Evolutionary conservation across 1,140 invertebrate species (phyloP).

Genomic region (Meloidogyne floridensis): DNA sequence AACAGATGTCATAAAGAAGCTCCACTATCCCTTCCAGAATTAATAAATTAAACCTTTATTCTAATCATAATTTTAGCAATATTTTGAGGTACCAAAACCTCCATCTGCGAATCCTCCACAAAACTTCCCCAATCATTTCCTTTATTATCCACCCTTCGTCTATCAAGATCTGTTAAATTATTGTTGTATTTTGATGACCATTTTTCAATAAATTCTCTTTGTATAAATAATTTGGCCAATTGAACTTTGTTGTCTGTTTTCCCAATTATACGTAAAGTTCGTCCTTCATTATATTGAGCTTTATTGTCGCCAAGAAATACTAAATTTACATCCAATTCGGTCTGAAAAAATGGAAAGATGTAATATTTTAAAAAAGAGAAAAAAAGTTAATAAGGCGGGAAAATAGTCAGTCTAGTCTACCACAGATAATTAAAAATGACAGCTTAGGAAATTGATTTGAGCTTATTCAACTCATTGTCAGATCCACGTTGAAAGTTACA

Average conservation of each 20-base stretch:
- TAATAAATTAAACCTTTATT: background rate
- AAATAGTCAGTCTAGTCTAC: too few relatives aligned
- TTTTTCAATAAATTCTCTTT: background rate
- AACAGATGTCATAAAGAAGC: too few relatives aligned
- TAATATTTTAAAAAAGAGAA: too few relatives aligned
- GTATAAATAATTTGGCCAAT: background rate
- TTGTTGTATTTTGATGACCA: background rate
- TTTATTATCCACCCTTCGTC: background rate
- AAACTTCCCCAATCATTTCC: background rate
- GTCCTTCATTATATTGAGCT: background rate
- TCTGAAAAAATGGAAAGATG: background rate
- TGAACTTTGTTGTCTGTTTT: background rate
- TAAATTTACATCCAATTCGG: background rate
- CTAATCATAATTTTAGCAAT: background rate
- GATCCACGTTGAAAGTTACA: too few relatives aligned
- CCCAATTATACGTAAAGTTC: background rate
- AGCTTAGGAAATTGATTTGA: too few relatives aligned
- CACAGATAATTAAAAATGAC: too few relatives aligned
- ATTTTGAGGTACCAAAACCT: background rate
- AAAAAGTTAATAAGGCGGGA: too few relatives aligned
- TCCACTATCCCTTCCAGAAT: background rate
- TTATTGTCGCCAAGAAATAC: conserved; percentile 1
- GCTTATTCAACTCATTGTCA: too few relatives aligned
- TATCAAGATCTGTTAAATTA: background rate
- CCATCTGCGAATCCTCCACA: background rate